These are phyloP conservation scores for Reinhardtius hippoglossoides DNA, from an alignment of 2,113 vertebrate genomes.

Conservation along the genomic window DNA sequence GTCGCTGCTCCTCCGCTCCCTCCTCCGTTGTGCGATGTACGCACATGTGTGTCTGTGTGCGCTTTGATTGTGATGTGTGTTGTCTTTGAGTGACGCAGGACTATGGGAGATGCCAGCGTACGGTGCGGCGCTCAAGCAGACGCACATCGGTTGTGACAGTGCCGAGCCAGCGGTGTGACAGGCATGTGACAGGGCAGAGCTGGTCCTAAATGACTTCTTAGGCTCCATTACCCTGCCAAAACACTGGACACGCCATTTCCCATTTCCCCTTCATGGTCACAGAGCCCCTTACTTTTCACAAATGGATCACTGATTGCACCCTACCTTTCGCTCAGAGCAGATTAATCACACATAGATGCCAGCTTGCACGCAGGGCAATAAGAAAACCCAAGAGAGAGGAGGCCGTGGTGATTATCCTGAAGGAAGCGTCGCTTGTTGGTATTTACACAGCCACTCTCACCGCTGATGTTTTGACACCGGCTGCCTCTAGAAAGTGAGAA, in stretches of 20 bases:
- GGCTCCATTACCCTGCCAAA: slow-evolving; percentile 82
- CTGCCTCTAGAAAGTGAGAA: slow-evolving; percentile 57
- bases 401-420: slow-evolving; percentile 69
- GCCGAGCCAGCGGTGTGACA: slow-evolving; percentile 76
- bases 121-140: slow-evolving; percentile 54
- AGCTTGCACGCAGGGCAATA: slow-evolving; percentile 46
- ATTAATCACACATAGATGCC: slow-evolving; percentile 75
- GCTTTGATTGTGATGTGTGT: slow-evolving; percentile 66
- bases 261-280: slow-evolving; percentile 81
- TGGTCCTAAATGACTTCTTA: slow-evolving; percentile 80
- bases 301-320: slow-evolving; percentile 74
- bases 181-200: slow-evolving; percentile 76
- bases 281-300: slow-evolving; percentile 68
- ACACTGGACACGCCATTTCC: slow-evolving; percentile 76
- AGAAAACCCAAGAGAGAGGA: slow-evolving; percentile 33
- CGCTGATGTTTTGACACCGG: slow-evolving; percentile 62
- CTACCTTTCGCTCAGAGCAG: slow-evolving; percentile 64
- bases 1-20: slow-evolving; percentile 34
- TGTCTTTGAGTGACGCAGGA: slow-evolving; percentile 75
- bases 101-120: slow-evolving; percentile 65
- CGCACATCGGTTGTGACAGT: slow-evolving; percentile 77
- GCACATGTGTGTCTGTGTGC: slow-evolving; percentile 10
- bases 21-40: slow-evolving; percentile 30
- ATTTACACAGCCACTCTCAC: slow-evolving; percentile 75
- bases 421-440: slow-evolving; percentile 69